These are phyloP conservation scores for Diachasma alloeum DNA, from an alignment of 1,140 invertebrate species.

Conservation along the genomic window DNA sequence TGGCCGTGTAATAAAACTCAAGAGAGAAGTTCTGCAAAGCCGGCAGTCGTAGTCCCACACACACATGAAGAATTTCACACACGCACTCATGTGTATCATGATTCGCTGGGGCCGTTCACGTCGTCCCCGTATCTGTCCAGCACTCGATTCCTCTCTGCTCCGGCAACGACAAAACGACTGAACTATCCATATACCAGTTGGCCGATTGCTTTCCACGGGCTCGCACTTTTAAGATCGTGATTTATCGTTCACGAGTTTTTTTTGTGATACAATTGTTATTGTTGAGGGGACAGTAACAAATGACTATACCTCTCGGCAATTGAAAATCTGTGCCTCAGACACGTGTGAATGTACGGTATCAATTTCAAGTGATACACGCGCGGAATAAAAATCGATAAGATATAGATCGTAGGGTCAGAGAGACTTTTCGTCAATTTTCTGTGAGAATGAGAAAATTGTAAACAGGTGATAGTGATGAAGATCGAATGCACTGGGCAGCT, in stretches of 20 bases:
- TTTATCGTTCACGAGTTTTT: not conserved
- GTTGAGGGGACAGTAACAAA: not conserved
- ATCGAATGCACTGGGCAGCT: too few species aligned
- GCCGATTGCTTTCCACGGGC: conserved; percentile 21
- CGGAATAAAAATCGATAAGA: not conserved
- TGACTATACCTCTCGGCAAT: not conserved
- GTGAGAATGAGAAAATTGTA: not conserved
- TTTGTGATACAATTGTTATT: not conserved
- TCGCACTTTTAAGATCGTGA: not conserved
- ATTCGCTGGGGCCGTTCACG: not conserved
- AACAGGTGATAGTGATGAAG: not conserved
- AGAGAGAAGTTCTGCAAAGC: not conserved
- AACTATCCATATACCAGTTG: conserved; percentile 27
- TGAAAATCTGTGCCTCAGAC: not conserved
- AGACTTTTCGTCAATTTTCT: not conserved
- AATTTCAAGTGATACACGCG: not conserved
- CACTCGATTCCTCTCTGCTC: conserved; percentile 11
- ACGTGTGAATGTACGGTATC: not conserved
- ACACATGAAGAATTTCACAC: not conserved
- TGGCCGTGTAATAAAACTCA: not conserved
- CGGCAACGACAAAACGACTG: conserved; percentile 26
- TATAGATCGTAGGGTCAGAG: not conserved
- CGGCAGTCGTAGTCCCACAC: not conserved
- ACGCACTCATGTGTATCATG: conserved; percentile 10
- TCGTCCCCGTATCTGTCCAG: conserved; percentile 14